A percentile compares a stretch with the other conserved stretches of the same genome.
phyloP scores from a whole-genome alignment of 2,797 vertebrate species.

The Erethizon dorsatum region DNA sequence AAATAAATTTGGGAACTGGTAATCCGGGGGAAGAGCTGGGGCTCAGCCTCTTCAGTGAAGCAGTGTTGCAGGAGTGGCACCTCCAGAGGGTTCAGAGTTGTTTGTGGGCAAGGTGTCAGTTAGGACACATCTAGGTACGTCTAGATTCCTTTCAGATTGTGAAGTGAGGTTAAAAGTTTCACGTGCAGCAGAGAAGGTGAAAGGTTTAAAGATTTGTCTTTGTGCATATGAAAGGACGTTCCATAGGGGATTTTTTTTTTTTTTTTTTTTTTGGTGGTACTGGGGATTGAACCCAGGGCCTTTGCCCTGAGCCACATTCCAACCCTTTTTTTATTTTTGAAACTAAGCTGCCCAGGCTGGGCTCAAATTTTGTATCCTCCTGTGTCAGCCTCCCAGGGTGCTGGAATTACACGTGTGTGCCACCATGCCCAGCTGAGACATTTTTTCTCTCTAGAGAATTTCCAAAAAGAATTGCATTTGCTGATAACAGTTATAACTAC shows the following conservation, averaged over 20 bases:
- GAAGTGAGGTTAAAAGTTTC: background rate
- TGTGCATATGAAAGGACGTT: background rate
- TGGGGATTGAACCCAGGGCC: background rate
- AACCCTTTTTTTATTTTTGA: background rate
- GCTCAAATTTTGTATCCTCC: background rate
- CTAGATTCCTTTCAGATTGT: background rate
- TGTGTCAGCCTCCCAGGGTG: background rate
- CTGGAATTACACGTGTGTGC: background rate
- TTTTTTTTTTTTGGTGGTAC: background rate
- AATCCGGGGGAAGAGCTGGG: background rate
- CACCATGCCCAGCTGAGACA: background rate
- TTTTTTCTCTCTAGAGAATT: background rate
- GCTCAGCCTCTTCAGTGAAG: background rate
- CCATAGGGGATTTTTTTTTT: background rate
- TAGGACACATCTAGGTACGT: background rate
- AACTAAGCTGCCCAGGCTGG: background rate
- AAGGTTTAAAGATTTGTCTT: background rate
- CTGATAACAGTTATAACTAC: background rate
- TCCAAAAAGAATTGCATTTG: background rate
- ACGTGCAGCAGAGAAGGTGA: background rate
- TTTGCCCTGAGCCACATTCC: background rate
- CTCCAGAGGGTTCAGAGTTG: background rate
- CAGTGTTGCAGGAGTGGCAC: fast-evolving
- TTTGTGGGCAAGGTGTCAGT: background rate
- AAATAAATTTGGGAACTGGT: background rate